Evolutionary conservation across 2,113 vertebrate genomes (phyloP).

Genomic region (Ascaphus truei): DNA sequence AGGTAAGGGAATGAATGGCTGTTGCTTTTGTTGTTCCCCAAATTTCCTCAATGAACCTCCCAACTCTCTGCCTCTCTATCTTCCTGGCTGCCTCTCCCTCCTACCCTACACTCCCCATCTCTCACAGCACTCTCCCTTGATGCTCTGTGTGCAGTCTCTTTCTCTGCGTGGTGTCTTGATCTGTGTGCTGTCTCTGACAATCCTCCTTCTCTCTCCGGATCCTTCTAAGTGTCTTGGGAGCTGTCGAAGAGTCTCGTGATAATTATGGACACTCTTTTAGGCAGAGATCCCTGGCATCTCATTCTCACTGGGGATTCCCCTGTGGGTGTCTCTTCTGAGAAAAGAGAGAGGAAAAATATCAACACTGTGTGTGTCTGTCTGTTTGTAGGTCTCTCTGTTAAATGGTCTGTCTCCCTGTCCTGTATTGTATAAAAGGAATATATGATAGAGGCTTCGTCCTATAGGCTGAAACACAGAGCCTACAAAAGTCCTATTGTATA

Average conservation of each 20-base stretch:
- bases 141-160: not conserved
- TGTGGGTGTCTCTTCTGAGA: not conserved
- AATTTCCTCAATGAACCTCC: no score
- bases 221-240: not conserved
- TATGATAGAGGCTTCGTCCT: no score
- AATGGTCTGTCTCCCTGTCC: no score
- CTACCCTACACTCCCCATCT: not conserved
- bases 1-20: not conserved
- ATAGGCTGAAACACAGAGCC: no score
- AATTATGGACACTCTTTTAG: slow-evolving; percentile 21
- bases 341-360: not conserved
- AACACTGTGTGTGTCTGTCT: no score
- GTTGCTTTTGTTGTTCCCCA: no score
- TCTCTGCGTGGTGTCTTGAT: not conserved
- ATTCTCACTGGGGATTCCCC: not conserved
- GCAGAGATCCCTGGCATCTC: slow-evolving; percentile 21
- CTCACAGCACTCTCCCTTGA: not conserved
- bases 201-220: not conserved
- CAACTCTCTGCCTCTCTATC: not conserved
- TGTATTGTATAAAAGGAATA: no score
- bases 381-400: no score
- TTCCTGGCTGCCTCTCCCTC: not conserved
- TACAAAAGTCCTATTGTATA: no score
- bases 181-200: no score
- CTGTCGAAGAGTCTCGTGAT: not conserved